Conservation (phyloP, 2,797 vertebrate genomes). For the Intellagama lesueurii region DNA sequence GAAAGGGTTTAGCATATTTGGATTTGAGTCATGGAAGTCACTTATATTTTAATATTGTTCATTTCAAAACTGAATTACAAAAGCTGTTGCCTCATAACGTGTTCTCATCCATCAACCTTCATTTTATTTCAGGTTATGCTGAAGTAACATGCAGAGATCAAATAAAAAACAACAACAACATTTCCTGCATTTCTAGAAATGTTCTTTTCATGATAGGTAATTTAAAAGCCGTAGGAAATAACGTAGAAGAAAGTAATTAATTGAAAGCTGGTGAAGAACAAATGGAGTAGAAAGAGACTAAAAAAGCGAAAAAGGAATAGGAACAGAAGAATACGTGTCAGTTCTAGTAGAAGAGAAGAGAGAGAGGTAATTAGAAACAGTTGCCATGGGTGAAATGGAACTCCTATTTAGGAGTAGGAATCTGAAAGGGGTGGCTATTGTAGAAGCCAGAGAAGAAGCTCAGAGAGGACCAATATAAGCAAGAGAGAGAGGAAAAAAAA, state of each 20-base stretch:
- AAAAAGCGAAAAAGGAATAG: not conserved
- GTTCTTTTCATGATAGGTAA: not conserved
- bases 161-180: not conserved
- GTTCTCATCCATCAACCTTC: not conserved
- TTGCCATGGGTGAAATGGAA: not conserved
- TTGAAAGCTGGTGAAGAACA: not conserved
- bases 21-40: not conserved
- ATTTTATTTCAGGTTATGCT: not conserved
- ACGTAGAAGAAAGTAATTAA: not conserved
- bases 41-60: not conserved
- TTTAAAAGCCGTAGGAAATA: not conserved
- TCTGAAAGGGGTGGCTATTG: not conserved
- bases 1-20: not conserved
- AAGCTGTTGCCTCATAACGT: not conserved
- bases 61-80: slow-evolving; percentile 7
- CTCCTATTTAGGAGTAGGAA: not conserved
- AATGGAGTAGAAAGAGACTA: not conserved
- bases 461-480: not conserved
- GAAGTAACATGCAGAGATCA: not conserved
- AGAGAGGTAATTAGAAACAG: not conserved
- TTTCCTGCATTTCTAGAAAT: not conserved
- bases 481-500: not conserved
- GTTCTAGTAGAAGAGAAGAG: not conserved
- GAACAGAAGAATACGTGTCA: not conserved
- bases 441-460: not conserved